A percentile compares a stretch with the other conserved stretches of the same genome.
These are phyloP conservation scores for Mystacides longicornis DNA, from an alignment of 2,888 invertebrate species.

Conservation along the genomic window DNA sequence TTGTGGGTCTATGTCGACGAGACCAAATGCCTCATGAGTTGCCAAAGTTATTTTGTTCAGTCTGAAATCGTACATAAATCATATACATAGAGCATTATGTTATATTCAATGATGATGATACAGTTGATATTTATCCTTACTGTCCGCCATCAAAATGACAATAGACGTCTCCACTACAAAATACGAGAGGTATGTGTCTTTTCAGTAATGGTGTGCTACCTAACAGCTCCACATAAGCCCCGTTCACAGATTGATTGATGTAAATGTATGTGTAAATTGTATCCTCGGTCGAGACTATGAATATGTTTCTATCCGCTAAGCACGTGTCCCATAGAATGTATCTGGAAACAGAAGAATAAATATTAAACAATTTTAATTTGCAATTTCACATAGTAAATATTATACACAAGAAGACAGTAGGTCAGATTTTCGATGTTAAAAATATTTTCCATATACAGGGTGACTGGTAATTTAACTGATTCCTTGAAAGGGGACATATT, in stretches of 20 bases:
- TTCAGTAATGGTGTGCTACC: constrained; percentile 71
- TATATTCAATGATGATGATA: no score
- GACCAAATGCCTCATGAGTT: constrained; percentile 42
- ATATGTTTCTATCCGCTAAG: constrained; percentile 74
- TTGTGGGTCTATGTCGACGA: constrained; percentile 41
- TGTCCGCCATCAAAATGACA: constrained; percentile 38
- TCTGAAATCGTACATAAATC: no score
- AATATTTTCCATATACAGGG: no score
- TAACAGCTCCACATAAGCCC: constrained; percentile 59
- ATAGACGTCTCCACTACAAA: constrained; percentile 76
- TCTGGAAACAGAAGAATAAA: constrained; percentile 38
- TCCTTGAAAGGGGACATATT: no score
- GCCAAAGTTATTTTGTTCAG: constrained; percentile 40
- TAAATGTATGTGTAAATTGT: constrained; percentile 73
- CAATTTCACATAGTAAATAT: no score
- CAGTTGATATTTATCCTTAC: no score
- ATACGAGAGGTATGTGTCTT: constrained; percentile 74
- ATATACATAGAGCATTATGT: no score
- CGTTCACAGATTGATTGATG: constrained; percentile 66
- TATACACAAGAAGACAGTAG: no score
- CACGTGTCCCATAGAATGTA: constrained; percentile 93
- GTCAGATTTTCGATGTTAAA: no score
- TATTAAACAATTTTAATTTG: no score
- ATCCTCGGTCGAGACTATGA: constrained; percentile 70
- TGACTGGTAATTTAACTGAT: no score